Base-by-base conservation (phyloP, 53 echinoderm and acorn worm species). In the Echinarachnius parma region DNA sequence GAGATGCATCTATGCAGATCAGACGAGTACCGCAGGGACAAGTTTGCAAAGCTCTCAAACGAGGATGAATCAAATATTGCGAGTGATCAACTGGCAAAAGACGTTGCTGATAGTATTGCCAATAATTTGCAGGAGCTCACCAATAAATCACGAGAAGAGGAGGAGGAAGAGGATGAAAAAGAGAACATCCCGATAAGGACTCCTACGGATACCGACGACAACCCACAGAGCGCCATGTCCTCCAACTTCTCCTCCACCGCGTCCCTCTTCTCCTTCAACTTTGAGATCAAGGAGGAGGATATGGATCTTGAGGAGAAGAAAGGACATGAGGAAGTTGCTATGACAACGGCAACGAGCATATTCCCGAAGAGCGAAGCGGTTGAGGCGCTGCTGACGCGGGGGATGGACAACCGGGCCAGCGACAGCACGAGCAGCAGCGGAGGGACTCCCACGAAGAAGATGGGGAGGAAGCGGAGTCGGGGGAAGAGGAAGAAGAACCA, bases 261-360 rank as follows among this genome's bases (percentile, higher is more conserved):
- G 15, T 72, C 74, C 14, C 55, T 72, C 28, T 86, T 86, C 62
- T 81, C 76, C 11, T 86, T 86, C 37, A 81, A 86, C 65, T 86
- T 86, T 77, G 62, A 72, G 53, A 87, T 82, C 53, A 74, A 78
- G 34, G 79, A 71, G 30, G 82, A 72, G 49, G 75, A 83, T 29
- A 74, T 62, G 63, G 83, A 83, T 23, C 19, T 39, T 19, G 48
- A 61, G 44, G 56, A 31, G 23, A 75, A 27, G 48, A n/a, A n/a
- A n/a, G n/a, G n/a, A n/a, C n/a, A n/a, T n/a, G 28, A 30, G 5
- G 19, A 29, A 11, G 20, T 48, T 2, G 25, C 11, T 4, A 39
- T 22, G n/a, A 3, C 56, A 27, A 31, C 9, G 33, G 32, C 67
- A 16, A 50, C 67, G 7, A 53, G 36, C 36, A n/a, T n/a, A n/a